These are phyloP conservation scores for Bruchidius siliquastri DNA, from an alignment of 2,888 invertebrate genomes.

Conservation along the genomic window DNA sequence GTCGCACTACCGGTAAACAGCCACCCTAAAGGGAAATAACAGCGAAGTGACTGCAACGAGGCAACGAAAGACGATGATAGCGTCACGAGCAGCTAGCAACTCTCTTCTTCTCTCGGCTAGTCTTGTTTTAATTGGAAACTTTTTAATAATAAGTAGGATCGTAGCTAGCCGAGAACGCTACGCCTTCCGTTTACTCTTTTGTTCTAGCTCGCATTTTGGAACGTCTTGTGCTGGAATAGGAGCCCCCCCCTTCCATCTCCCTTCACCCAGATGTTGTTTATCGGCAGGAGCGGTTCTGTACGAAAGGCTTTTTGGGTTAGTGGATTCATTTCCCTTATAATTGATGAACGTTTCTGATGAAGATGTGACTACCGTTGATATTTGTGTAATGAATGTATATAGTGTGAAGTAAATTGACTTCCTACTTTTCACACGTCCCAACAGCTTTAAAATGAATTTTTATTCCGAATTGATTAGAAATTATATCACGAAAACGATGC, in stretches of 20 bases:
- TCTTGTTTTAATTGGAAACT: conserved; percentile 13
- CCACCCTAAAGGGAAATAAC: not conserved
- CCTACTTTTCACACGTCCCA: too few species aligned
- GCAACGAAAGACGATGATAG: not conserved
- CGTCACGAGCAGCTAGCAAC: not conserved
- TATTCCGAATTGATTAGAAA: too few species aligned
- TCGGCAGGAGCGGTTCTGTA: not conserved
- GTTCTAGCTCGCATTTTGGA: not conserved
- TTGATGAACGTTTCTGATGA: too few species aligned
- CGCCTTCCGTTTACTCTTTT: conserved; percentile 5
- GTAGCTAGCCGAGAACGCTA: conserved; percentile 4
- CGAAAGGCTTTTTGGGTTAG: not conserved
- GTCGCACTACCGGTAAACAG: not conserved
- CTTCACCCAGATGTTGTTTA: not conserved
- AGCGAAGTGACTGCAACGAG: not conserved
- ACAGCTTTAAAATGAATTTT: too few species aligned
- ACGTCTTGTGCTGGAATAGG: conserved; percentile 1
- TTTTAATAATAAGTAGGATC: conserved; percentile 10
- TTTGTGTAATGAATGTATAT: too few species aligned
- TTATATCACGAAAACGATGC: too few species aligned
- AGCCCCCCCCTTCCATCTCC: not conserved
- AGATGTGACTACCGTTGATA: too few species aligned
- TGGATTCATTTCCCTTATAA: not conserved
- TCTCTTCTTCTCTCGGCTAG: not conserved
- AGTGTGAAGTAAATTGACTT: too few species aligned